Base-by-base conservation (phyloP, 2,888 invertebrate species). In the Agriopis marginaria region DNA sequence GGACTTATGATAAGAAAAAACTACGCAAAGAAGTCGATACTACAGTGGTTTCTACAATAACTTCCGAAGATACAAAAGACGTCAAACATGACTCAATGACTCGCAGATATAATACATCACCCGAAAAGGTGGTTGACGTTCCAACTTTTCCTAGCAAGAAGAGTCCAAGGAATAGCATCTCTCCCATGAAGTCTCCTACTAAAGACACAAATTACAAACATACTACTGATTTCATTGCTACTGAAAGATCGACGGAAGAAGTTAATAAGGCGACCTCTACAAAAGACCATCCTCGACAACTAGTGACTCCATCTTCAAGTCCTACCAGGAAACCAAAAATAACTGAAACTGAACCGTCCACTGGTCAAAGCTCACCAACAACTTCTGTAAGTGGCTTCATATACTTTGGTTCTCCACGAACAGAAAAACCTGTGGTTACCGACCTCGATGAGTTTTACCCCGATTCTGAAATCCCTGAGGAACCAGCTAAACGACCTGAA, bases 381-480 rank as follows among this genome's bases (percentile, higher is more conserved):
- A 94, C 94, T 65, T 93, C 92, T 39, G 95, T 94, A 0, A 95
- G 95, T 82, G 95, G 95, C 56, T 95, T 95, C 77, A 82, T 93
- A 44, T 93, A 94, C 72, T 92, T 88, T 70, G 84, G 90, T 60
- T 90, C 92, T 62, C 89, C 92, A 32, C 79, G 73, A 45, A 75
- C 77, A 51, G 85, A 90, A 9, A 85, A 80, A 50, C 82, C 85
- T 42, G 76, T 90, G 64, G 83, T 91, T 6, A 91, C 91, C 40
- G 91, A 94, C 75, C 82, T 92, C 40, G 91, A 93, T 76, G 90
- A 90, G 40, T 78, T 71, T 53, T 78, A 78, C 42, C 78, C 77
- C n/a, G 81, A 82, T 72, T 79, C 72, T n/a, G 77, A 79, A 47
- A 73, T 78, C 55, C 72, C 74, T 47, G 82, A 82, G 14, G 79